Evolutionary conservation across 2,888 invertebrate genomes (phyloP), one percentile per base, ranked within the genome.

Genomic region (Myathropa florea): DNA sequence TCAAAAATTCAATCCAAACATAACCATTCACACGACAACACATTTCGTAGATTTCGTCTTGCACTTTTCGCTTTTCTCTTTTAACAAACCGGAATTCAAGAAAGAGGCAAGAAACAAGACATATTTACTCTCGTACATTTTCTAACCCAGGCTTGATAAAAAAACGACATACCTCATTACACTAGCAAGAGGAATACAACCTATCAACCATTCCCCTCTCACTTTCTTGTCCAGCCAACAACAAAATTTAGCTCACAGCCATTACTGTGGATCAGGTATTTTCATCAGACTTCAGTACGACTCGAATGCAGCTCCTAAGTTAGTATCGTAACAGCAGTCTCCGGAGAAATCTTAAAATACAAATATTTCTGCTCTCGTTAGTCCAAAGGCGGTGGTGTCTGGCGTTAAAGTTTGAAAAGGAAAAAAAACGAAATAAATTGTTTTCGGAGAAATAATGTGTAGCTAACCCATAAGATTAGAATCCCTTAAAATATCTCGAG

Each of bases 291-390:
- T 83, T 55, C 60, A 60, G 64, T 46, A 18, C 46, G 46, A 46
- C 18, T 46, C 18, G 18, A 3, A 18, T 46, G 53, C 67, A 85
- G 53, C 23, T 55, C 12, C 46, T 39, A 78, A 86, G 60, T 83
- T 79, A 86, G 86, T 86, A 86, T 86, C 71, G 83, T 75, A 79
- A 86, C 75, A 86, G 83, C 86, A 83, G 86, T 86, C 82, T 86
- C 57, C 83, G 86, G 83, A 83, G 86, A 86, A 86, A 86, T 83
- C 83, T 86, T 83, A 70, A 63, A 73, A 83, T 81, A 81, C 65
- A 75, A 78, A 86, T 81, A 81, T 85, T 85, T 79, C 82, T 83
- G 71, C 70, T 83, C 75, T 83, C 78, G 81, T 72, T 70, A 26
- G 76, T 57, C 14, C 57, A 57, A 57, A 57, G 24, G 12, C 57